A percentile compares a stretch with the other conserved stretches of the same genome.
Conservation (phyloP, 2,888 invertebrate species). For the Cacoxenus indagator region DNA sequence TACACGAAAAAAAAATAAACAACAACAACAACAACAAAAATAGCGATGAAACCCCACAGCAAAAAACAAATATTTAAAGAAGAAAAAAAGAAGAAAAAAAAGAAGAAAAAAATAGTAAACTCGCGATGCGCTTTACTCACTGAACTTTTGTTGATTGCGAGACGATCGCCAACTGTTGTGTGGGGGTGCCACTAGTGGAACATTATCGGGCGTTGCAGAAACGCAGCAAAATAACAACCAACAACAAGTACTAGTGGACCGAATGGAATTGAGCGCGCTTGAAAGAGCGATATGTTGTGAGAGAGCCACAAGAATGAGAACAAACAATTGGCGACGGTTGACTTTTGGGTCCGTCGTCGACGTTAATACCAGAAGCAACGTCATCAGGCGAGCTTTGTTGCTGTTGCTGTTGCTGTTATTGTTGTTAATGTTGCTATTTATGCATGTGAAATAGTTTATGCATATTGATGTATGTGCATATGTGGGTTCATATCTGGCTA, state of each 20-base stretch:
- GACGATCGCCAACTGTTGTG: not conserved
- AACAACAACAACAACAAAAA: not conserved
- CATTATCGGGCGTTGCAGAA: too few species aligned
- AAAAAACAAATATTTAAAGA: too few species aligned
- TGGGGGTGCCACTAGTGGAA: too few species aligned
- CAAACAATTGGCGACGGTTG: not conserved
- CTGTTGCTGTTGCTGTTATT: not conserved
- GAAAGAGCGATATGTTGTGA: too few species aligned
- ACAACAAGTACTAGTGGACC: too few species aligned
- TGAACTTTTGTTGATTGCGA: not conserved
- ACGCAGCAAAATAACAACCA: too few species aligned
- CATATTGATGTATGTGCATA: not conserved
- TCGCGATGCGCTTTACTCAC: not conserved
- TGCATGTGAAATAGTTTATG: not conserved
- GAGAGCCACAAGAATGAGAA: not conserved
- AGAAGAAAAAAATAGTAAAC: not conserved
- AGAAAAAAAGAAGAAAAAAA: not conserved
- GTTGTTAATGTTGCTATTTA: not conserved
- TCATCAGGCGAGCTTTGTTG: not conserved
- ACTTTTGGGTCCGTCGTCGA: not conserved
- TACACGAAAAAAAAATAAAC: not conserved
- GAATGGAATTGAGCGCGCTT: too few species aligned
- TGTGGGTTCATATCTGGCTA: not conserved
- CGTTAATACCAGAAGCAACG: not conserved
- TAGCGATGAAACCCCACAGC: too few species aligned